Percentiles rank a stretch among this genome's conserved stretches.
These are phyloP conservation scores for Trachelus troglodyta DNA, from an alignment of 2,888 invertebrate genomes.

Conservation along the genomic window DNA sequence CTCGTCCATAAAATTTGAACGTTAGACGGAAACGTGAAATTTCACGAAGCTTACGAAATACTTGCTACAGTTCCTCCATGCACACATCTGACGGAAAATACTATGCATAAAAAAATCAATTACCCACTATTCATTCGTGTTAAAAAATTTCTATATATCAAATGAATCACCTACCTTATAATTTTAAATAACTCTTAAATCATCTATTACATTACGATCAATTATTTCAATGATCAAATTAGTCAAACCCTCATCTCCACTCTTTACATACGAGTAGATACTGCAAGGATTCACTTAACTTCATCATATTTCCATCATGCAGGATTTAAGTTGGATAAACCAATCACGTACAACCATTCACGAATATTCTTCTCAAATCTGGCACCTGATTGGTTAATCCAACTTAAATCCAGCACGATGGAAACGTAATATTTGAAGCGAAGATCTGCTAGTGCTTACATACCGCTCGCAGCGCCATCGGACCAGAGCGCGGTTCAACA, in stretches of 20 bases:
- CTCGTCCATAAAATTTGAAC: neutral
- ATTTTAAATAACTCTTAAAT: neutral
- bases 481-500: neutral
- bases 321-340: no score
- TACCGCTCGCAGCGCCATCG: neutral
- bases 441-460: neutral
- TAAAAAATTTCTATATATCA: neutral
- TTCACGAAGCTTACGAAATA: neutral
- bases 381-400: no score
- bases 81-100: no score
- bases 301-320: no score
- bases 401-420: no score
- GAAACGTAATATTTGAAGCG: neutral
- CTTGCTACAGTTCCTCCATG: neutral
- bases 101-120: no score
- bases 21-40: neutral
- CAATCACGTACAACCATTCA: no score
- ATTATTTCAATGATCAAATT: no score
- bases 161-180: neutral
- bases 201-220: no score
- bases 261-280: neutral
- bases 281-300: neutral
- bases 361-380: no score
- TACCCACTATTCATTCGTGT: neutral
- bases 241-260: no score